These are phyloP conservation scores for Damaliscus lunatus DNA, from an alignment of 2,113 vertebrate genomes.

Conservation along the genomic window DNA sequence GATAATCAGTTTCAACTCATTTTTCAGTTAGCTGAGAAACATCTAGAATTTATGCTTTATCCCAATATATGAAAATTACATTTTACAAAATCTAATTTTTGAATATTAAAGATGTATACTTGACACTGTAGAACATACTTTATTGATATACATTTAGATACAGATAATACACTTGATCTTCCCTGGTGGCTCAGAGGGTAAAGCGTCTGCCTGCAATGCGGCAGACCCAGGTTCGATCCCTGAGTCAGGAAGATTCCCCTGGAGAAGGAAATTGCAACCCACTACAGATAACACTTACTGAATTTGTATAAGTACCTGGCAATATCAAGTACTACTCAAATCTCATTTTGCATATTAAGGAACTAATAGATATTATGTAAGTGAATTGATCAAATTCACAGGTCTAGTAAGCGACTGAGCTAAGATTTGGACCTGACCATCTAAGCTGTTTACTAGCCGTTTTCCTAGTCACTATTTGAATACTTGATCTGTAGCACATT, in stretches of 20 bases:
- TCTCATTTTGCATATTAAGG: background rate
- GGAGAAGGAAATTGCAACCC: too few relatives aligned
- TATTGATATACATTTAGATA: background rate
- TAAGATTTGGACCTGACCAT: rapidly evolving
- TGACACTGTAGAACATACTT: background rate
- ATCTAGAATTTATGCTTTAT: background rate
- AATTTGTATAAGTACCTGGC: background rate
- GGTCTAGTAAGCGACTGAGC: rapidly evolving
- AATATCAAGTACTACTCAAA: background rate
- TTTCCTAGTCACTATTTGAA: background rate
- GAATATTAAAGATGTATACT: background rate
- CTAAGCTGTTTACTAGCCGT: background rate
- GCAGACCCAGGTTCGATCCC: too few relatives aligned
- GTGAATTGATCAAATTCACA: background rate
- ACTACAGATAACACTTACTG: background rate
- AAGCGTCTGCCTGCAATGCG: too few relatives aligned
- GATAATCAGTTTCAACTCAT: background rate
- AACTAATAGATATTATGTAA: background rate
- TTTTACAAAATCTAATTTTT: background rate
- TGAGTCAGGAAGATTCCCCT: too few relatives aligned
- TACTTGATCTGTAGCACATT: background rate
- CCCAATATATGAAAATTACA: background rate
- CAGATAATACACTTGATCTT: background rate
- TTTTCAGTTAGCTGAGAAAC: background rate
- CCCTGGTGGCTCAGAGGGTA: too few relatives aligned